Base-by-base conservation (phyloP, 37 sponge, comb jelly and placozoan species). In the Beroe ovata region DNA sequence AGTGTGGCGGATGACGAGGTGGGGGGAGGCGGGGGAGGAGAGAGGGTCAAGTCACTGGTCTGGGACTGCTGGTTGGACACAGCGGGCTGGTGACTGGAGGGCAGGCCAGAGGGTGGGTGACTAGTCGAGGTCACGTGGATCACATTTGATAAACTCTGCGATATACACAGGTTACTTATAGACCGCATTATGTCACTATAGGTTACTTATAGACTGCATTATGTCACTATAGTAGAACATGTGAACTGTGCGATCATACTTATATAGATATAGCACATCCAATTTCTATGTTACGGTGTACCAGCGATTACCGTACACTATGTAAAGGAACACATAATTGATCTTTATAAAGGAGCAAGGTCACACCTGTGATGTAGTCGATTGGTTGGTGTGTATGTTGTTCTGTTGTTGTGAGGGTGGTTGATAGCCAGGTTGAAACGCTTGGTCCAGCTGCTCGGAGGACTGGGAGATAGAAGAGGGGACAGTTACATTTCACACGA, bases 1-100 rank as follows among this genome's bases (percentile, higher is more conserved):
- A 23, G 84, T n/a, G 26, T 8, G 1, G 11, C 54, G 11, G 11
- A 6, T 47, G 69, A 14, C 11, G 36, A 11, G 35, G 36, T 6
- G 36, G 69, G 69, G 34, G 69, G 69, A 4, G 69, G 69, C 0
- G 69, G 30, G 16, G 30, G 35, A 26, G 35, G 2, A 1, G 30
- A 4, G 36, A 29, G 16, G 8, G 29, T 18, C 32, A 18, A 37
- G 32, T 34, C 11, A 16, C 16, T 66, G 1, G 69, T 66, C 69
- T 66, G 69, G 33, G 69, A 66, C 69, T 66, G 69, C 36, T 66
- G 69, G 16, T 30, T 66, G 2, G 69, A 66, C 30, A 66, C 69
- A 4, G 34, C 3, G 1, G 69, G 69, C 36, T 66, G 69, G 36
- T 66, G 69, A 47, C 11, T 47, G 54, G 54, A 47, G 11, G 54